A percentile compares a stretch with the other conserved stretches of the same genome.
These are phyloP conservation scores for Pogonomyrmex barbatus DNA, from an alignment of 1,140 invertebrate genomes.

Conservation along the genomic window DNA sequence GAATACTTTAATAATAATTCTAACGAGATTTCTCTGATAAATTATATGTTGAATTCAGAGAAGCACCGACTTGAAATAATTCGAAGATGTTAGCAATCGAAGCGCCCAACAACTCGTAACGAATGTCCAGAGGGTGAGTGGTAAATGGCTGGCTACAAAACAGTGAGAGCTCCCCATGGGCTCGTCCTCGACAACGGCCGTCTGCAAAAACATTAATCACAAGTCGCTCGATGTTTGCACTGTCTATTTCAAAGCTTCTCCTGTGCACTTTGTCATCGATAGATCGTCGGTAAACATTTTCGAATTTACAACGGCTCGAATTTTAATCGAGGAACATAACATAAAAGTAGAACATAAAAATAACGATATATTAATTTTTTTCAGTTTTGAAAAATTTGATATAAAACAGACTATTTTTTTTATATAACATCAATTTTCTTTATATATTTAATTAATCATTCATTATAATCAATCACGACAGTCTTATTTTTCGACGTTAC, in stretches of 20 bases:
- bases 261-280: conserved; percentile 76
- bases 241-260: conserved; percentile 77
- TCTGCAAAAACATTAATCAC: conserved; percentile 83
- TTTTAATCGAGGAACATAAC: conserved; percentile 23
- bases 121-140: conserved; percentile 62
- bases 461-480: too few species aligned
- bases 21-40: not conserved
- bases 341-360: not conserved
- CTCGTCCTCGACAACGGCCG: conserved; percentile 76
- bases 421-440: conserved; percentile 3
- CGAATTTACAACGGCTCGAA: not conserved
- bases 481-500: too few species aligned
- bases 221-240: conserved; percentile 77
- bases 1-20: too few species aligned
- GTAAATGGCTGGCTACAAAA: conserved; percentile 76
- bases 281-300: conserved; percentile 53
- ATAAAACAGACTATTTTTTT: not conserved
- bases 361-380: not conserved
- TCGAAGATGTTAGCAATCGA: conserved; percentile 31
- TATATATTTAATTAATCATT: not conserved
- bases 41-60: conserved; percentile 20
- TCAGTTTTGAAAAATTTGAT: not conserved
- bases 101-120: conserved; percentile 43
- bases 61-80: not conserved
- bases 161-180: conserved; percentile 77